A percentile compares a stretch with the other conserved stretches of the same genome.
Conservation (phyloP, 1,140 invertebrate genomes). For the Dryas iulia region DNA sequence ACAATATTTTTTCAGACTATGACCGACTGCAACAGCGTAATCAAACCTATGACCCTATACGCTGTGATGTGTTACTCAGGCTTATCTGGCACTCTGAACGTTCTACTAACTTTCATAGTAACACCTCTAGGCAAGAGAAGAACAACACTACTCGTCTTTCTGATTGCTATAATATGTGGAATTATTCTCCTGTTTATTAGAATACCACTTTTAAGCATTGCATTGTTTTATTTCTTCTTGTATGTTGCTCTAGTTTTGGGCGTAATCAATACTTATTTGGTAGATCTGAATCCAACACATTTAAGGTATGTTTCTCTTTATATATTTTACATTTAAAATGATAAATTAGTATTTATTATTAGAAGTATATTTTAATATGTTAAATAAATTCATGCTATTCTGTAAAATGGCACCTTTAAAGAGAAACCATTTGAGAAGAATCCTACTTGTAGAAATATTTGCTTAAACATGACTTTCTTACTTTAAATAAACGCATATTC, state of each 20-base stretch:
- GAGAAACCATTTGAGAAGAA: too few relatives aligned
- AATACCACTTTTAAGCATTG: constrained; percentile 53
- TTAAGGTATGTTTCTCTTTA: constrained; percentile 47
- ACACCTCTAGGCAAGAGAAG: constrained; percentile 50
- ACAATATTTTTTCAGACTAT: constrained; percentile 18
- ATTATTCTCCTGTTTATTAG: constrained; percentile 46
- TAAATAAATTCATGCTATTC: too few relatives aligned
- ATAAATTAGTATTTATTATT: too few relatives aligned
- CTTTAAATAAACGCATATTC: too few relatives aligned
- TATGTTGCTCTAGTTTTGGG: constrained; percentile 58
- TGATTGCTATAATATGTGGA: constrained; percentile 38
- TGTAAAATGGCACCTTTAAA: too few relatives aligned
- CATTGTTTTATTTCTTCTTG: constrained; percentile 54
- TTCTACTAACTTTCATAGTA: constrained; percentile 54
- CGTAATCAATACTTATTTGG: constrained; percentile 57
- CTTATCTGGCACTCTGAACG: constrained; percentile 36
- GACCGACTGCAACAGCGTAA: constrained; percentile 27
- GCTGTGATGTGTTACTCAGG: constrained; percentile 58
- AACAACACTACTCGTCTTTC: constrained; percentile 48
- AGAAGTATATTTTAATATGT: too few relatives aligned
- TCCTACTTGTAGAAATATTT: too few relatives aligned
- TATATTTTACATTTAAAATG: neutral
- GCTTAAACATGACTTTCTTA: too few relatives aligned
- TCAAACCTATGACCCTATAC: constrained; percentile 53
- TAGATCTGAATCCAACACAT: constrained; percentile 63